A percentile compares a stretch with the other conserved stretches of the same genome.
Conservation (phyloP, 2,888 invertebrate species). For the Aproaerema taeniolella region DNA sequence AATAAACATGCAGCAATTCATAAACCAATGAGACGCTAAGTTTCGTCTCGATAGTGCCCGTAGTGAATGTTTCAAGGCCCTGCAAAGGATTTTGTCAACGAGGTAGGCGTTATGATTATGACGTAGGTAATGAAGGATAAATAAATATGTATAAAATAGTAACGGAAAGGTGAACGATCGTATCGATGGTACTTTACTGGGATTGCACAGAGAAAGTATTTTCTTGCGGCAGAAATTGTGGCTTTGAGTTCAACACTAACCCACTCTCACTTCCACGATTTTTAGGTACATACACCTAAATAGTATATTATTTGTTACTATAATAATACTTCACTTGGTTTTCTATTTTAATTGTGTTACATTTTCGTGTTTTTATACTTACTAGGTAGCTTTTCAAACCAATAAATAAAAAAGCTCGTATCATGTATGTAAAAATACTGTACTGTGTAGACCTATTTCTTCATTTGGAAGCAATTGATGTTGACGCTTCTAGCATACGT, state of each 20-base stretch:
- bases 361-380: no score
- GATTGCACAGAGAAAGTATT: constrained; percentile 19
- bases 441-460: no score
- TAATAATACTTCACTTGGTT: no score
- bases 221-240: constrained; percentile 24
- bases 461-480: no score
- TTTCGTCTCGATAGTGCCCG: constrained; percentile 67
- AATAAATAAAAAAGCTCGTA: no score
- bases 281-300: not conserved
- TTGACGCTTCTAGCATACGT: no score
- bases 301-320: no score
- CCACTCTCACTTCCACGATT: constrained; percentile 17
- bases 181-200: not conserved
- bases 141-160: constrained; percentile 1
- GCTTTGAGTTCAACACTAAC: constrained; percentile 18
- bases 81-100: constrained; percentile 70
- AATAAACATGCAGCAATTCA: constrained; percentile 36
- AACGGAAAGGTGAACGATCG: not conserved
- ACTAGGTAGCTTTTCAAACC: no score
- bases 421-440: no score
- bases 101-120: constrained; percentile 54
- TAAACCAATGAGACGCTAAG: no score
- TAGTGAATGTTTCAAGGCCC: constrained; percentile 74
- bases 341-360: no score
- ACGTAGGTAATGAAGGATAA: constrained; percentile 42